Evolutionary conservation across 2,797 vertebrate genomes (phyloP).

Genomic region (Pitangus sulphuratus): DNA sequence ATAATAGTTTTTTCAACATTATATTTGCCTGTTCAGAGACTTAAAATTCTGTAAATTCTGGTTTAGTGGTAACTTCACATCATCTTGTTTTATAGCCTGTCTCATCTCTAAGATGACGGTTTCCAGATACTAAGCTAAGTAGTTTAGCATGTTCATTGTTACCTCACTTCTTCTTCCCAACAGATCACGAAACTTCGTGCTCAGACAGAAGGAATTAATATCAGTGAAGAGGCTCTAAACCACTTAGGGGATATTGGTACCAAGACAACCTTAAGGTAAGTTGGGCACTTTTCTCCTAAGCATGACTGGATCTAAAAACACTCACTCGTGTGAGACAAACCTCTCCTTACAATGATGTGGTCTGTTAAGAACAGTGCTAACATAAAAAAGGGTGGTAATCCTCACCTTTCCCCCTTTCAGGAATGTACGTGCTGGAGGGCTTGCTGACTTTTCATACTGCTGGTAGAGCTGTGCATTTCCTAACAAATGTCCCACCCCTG

Average conservation of each 20-base stretch:
- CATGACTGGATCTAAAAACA: not conserved
- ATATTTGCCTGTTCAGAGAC: not conserved
- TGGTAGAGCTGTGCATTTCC: not conserved
- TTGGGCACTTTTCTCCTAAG: not conserved
- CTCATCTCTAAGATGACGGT: not conserved
- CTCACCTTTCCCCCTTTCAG: not conserved
- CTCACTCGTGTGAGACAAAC: not conserved
- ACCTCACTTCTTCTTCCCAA: slow-evolving; percentile 18
- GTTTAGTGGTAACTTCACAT: not conserved
- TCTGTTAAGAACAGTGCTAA: not conserved
- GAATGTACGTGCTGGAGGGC: not conserved
- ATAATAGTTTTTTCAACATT: not conserved
- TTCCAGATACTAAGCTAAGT: not conserved
- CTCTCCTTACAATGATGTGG: not conserved
- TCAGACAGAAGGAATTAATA: slow-evolving; percentile 94
- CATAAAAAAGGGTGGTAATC: not conserved
- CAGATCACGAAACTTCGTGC: slow-evolving; percentile 98
- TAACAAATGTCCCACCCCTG: not conserved
- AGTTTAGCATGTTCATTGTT: not conserved
- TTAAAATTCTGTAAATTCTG: not conserved
- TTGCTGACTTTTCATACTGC: not conserved
- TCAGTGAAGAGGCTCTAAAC: slow-evolving; percentile 91
- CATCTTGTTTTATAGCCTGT: not conserved
- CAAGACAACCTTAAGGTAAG: slow-evolving; percentile 95
- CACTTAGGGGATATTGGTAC: slow-evolving; percentile 95